Evolutionary conservation across 1,140 invertebrate genomes (phyloP), one percentile per base, ranked within the genome.

Genomic region (Euwallacea similis): DNA sequence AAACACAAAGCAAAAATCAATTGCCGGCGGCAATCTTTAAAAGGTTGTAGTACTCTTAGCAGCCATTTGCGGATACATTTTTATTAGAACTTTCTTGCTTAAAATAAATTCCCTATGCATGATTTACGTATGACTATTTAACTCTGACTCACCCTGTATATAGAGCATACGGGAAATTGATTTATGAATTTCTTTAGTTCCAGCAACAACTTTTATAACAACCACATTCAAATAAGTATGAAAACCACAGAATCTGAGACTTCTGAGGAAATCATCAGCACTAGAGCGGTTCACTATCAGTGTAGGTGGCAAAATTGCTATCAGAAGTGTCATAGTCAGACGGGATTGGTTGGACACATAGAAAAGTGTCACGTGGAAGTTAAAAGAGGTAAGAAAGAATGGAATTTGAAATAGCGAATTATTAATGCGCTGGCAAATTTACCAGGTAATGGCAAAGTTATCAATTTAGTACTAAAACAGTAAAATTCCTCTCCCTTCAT

Each of bases 301-400:
- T 98, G 96, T 79, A 86, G 88, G 63, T 98, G 95, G 95, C 88
- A 92, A 46, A 89, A 92, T 70, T 98, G 95, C 79, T 91, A 91
- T 75, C 86, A 87, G 71, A 82, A 86, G 53, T 97, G 95, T 81
- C 83, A 87, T 0, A 88, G 90, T 71, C 93, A 96, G 75, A 90
- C 88, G 47, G 86, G 88, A 3, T 83, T 98, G 42, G 95, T 98
- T 0, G 87, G 89, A 46, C 96, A 98, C 80, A 96, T 98, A 66
- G 95, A 98, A 79, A 93, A 92, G 79, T 85, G 85, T 7, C 96
- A 98, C 77, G 92, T 98, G 41, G 95, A 97, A 78, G 87, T 91
- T 54, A 87, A 91, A 64, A 89, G 90, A 84, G 85, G 86, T 87
- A 82, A 79, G 21, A 33, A 33, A 33, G 21, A 33, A 33, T 33